phyloP scores from a whole-genome alignment of 2,797 vertebrate genomes.

The Myotis myotis region DNA sequence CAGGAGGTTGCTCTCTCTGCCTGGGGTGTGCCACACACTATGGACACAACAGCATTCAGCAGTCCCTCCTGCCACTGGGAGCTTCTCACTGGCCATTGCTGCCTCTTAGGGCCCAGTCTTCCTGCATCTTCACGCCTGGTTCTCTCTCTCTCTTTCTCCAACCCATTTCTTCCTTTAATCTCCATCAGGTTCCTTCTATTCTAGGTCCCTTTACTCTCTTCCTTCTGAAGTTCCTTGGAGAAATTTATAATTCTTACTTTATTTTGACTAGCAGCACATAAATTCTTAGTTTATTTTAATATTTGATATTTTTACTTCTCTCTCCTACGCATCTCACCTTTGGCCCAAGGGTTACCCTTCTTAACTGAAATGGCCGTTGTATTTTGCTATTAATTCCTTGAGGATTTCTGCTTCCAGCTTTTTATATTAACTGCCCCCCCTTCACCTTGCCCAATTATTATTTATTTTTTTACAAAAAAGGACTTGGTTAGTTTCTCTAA shows the following conservation, averaged over 20 bases:
- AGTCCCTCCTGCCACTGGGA: too few species aligned
- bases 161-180: not conserved
- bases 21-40: not conserved
- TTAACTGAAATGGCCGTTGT: not conserved
- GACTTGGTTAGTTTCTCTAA: not conserved
- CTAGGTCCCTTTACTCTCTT: not conserved
- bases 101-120: too few species aligned
- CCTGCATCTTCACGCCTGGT: not conserved
- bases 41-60: accelerated
- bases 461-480: not conserved
- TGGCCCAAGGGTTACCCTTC: not conserved
- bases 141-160: not conserved
- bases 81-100: too few species aligned
- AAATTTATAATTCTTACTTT: not conserved
- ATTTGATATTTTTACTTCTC: not conserved
- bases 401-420: not conserved
- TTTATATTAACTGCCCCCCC: not conserved
- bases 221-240: not conserved
- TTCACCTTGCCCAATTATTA: not conserved
- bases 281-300: not conserved
- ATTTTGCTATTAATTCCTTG: not conserved
- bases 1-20: not conserved
- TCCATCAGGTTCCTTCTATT: not conserved
- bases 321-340: not conserved
- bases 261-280: not conserved